Evolutionary conservation across 2,888 invertebrate genomes (phyloP).

Genomic region (Lacanobia wlatinum): DNA sequence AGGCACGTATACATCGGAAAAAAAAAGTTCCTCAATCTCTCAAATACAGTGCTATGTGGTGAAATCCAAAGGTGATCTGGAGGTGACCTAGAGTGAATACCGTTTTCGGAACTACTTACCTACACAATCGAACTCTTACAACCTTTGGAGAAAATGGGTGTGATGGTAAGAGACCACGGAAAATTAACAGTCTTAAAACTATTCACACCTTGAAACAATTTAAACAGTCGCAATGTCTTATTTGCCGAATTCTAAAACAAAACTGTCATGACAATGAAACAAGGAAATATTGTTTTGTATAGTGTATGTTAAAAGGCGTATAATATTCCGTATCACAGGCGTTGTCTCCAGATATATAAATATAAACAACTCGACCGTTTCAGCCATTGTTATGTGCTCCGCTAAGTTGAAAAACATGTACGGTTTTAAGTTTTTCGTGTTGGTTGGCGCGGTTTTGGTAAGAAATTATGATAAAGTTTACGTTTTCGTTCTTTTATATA

Average conservation of each 20-base stretch:
- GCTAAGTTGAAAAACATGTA: slow-evolving; percentile 53
- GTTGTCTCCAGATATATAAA: slow-evolving; percentile 58
- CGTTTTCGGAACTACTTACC: background rate
- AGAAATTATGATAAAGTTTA: slow-evolving; percentile 42
- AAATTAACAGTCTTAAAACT: too few species aligned
- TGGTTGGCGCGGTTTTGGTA: slow-evolving; percentile 59
- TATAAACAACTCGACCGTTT: slow-evolving; percentile 31
- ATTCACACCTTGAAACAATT: slow-evolving; percentile 27
- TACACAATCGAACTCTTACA: background rate
- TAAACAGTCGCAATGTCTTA: slow-evolving; percentile 11
- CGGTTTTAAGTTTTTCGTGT: slow-evolving; percentile 40
- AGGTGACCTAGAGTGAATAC: too few species aligned
- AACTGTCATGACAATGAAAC: slow-evolving; percentile 38
- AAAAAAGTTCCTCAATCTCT: too few species aligned
- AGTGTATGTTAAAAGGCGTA: slow-evolving; percentile 50
- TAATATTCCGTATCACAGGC: slow-evolving; percentile 47
- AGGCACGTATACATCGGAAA: too few species aligned
- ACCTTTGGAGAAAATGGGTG: background rate
- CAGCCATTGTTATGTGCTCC: slow-evolving; percentile 21
- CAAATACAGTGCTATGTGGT: too few species aligned
- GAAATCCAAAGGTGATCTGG: too few species aligned
- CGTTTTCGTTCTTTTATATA: slow-evolving; percentile 10
- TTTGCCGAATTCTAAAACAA: slow-evolving; percentile 44
- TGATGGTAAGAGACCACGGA: background rate
- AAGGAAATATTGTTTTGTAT: slow-evolving; percentile 38